These are phyloP conservation scores for Mirza zaza DNA, from an alignment of 2,113 vertebrate genomes.

Conservation along the genomic window DNA sequence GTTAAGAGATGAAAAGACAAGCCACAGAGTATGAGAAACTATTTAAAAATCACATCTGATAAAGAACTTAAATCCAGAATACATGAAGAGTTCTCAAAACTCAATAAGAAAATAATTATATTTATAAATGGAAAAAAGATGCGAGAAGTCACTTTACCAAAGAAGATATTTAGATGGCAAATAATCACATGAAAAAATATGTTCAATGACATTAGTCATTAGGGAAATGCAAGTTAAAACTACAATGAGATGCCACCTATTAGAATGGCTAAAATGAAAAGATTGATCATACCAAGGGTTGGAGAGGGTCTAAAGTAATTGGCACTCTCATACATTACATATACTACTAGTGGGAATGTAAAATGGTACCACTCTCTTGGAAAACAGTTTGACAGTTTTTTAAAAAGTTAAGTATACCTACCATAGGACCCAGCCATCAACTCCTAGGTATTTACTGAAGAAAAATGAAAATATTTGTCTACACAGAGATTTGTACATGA, in stretches of 20 bases:
- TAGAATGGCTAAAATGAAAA: background rate
- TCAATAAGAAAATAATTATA: background rate
- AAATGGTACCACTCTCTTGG: background rate
- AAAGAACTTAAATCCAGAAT: background rate
- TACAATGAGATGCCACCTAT: background rate
- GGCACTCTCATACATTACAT: background rate
- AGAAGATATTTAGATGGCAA: conserved; percentile 2
- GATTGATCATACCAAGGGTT: background rate
- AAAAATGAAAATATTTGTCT: background rate
- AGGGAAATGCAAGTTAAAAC: background rate
- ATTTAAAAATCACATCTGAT: background rate
- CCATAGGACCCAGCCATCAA: background rate
- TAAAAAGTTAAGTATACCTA: background rate
- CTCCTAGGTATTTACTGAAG: background rate
- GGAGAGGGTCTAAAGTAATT: background rate
- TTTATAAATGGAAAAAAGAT: background rate
- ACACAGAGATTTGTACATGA: background rate
- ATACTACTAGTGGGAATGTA: background rate
- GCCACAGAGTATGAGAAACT: background rate
- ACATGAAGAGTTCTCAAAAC: background rate
- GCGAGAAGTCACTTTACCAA: background rate
- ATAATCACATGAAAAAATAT: background rate
- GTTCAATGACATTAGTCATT: background rate
- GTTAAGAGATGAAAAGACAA: background rate
- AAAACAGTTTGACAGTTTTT: background rate